Base-by-base conservation (phyloP, 2,797 vertebrate species). In the Gila robusta region DNA sequence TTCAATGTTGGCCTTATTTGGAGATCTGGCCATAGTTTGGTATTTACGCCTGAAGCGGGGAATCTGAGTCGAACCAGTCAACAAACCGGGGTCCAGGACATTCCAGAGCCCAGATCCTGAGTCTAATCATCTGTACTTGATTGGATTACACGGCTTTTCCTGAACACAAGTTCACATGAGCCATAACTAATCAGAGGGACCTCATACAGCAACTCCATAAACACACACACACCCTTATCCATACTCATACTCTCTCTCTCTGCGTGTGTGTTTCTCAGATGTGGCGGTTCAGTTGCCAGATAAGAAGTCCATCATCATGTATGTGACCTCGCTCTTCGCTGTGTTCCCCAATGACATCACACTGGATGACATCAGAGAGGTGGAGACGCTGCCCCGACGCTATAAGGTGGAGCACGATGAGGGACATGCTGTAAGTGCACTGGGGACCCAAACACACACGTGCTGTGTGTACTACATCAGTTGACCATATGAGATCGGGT, bases 291-390 rank as follows among this genome's bases (percentile, higher is more conserved):
- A 97, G 89, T 93, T 98, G 87, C 98, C 98, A 71, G 98, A 99
- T 93, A 99, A 99, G 93, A 99, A 99, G 93, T 99, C 98, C 87
- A 98, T 99, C 94, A 96, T 99, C 94, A 98, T 99, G 98, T 99
- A 99, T 85, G 95, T 99, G 93, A 99, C 97, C 0, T 99, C 98
- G 8, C 94, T 99, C 91, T 99, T 99, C 76, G 98, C 99, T 16
- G 98, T 98, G 85, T 96, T 99, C 88, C 98, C 98, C 90, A 98
- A 98, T 92, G 97, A 99, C 85, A 96, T 99, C 90, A 99, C 96
- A 52, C 96, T 99, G 95, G 98, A 99, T 88, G 97, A 98, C 49
- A 98, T 99, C 88, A 94, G 96, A 64, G 98, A 99, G 86, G 98
- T 99, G 4, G 98, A 99, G 93, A 98, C 98, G 0, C 96, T 99